Percentiles rank a stretch among this genome's conserved stretches.
phyloP scores from a whole-genome alignment of 2,797 vertebrate genomes.

The Valencia hispanica region DNA sequence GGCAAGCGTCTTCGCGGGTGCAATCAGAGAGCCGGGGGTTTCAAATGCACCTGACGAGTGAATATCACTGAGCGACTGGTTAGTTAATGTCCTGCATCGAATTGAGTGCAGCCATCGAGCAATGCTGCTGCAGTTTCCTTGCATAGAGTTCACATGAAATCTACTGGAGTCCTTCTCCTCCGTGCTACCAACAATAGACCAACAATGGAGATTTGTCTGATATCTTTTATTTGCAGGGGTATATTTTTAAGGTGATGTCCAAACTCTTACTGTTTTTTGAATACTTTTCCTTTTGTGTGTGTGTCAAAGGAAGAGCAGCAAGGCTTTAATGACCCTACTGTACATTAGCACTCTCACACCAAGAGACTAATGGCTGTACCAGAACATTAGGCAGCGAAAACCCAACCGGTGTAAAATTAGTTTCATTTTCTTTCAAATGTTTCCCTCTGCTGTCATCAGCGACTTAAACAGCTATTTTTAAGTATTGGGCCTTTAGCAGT shows the following conservation, averaged over 20 bases:
- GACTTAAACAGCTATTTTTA: not conserved
- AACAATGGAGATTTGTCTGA: not conserved
- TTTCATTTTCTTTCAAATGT: not conserved
- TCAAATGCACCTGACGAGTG: not conserved
- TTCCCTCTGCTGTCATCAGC: not conserved
- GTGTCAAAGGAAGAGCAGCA: not conserved
- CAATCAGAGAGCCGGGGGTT: not conserved
- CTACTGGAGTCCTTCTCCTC: not conserved
- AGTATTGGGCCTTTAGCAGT: not conserved
- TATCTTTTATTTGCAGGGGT: no score
- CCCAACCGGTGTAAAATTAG: not conserved
- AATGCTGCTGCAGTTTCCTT: not conserved
- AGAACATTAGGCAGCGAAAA: not conserved
- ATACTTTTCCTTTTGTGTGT: not conserved
- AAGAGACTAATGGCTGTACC: not conserved
- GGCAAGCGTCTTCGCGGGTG: not conserved
- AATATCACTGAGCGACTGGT: not conserved
- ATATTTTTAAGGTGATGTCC: not conserved
- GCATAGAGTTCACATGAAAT: not conserved
- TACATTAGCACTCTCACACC: not conserved
- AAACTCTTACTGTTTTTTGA: not conserved
- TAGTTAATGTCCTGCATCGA: not conserved
- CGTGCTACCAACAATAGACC: not conserved
- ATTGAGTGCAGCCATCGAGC: not conserved
- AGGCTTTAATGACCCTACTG: conserved; percentile 4